phyloP scores from a whole-genome alignment of 1,140 invertebrate species.

The Hormaphis cornu region DNA sequence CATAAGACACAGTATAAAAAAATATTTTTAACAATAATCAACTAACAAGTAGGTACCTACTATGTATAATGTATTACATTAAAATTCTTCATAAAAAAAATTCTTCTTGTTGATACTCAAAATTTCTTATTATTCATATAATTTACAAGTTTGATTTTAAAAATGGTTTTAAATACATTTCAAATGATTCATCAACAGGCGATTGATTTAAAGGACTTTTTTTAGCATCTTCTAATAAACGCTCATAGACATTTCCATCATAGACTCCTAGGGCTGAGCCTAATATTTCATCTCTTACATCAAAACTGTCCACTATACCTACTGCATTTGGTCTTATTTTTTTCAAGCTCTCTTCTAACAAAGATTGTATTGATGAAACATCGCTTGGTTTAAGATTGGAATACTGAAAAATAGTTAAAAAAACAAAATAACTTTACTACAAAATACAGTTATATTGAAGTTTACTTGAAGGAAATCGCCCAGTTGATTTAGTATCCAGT shows the following conservation, averaged over 20 bases:
- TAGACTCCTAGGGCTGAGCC: slow-evolving; percentile 74
- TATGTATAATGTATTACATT: too few relatives aligned
- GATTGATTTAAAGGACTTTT: slow-evolving; percentile 78
- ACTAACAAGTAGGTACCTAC: too few relatives aligned
- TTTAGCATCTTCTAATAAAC: slow-evolving; percentile 72
- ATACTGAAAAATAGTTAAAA: slow-evolving; percentile 49
- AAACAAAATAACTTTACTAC: background rate
- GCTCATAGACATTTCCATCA: slow-evolving; percentile 85
- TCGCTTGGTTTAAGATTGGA: slow-evolving; percentile 54
- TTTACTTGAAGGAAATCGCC: slow-evolving; percentile 69
- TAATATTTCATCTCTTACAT: slow-evolving; percentile 71
- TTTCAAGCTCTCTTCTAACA: slow-evolving; percentile 58
- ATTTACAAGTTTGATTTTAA: slow-evolving; percentile 59
- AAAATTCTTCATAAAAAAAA: too few relatives aligned
- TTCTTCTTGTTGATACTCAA: too few relatives aligned
- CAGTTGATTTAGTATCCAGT: slow-evolving; percentile 60
- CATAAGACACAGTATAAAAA: too few relatives aligned
- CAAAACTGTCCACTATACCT: slow-evolving; percentile 81
- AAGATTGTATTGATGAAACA: slow-evolving; percentile 54
- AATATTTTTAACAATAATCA: too few relatives aligned
- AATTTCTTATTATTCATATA: background rate
- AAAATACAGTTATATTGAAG: background rate
- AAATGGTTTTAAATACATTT: slow-evolving; percentile 66
- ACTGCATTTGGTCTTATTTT: slow-evolving; percentile 76
- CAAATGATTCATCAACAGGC: slow-evolving; percentile 64